Conservation (phyloP, 2,888 invertebrate species). For the Kryphioiulus occultus region DNA sequence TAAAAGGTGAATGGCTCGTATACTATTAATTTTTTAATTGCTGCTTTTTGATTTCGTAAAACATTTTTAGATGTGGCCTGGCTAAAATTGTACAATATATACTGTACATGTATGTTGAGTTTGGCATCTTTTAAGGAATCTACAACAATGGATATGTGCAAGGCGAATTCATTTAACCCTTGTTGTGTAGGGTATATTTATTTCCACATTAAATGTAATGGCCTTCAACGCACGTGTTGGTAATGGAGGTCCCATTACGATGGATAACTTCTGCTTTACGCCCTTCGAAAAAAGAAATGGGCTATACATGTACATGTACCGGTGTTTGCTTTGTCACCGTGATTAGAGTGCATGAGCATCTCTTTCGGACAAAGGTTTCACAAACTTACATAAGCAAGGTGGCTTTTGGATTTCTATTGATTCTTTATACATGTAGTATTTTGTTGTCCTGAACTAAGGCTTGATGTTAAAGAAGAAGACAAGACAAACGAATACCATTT, state of each 20-base stretch:
- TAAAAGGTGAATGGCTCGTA: too few relatives aligned
- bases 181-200: constrained; percentile 2
- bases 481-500: not conserved
- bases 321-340: not conserved
- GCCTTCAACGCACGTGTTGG: constrained; percentile 7
- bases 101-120: not conserved
- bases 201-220: constrained; percentile 9
- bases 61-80: not conserved
- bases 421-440: not conserved
- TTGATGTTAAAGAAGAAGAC: not conserved
- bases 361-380: constrained; percentile 2
- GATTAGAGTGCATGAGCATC: constrained; percentile 24
- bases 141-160: not conserved
- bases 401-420: not conserved
- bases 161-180: constrained; percentile 10
- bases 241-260: constrained; percentile 15
- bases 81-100: too few relatives aligned
- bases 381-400: not conserved
- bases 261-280: not conserved
- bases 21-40: too few relatives aligned
- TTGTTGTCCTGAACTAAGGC: not conserved
- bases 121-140: not conserved
- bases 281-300: not conserved
- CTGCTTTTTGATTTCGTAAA: not conserved
- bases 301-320: too few relatives aligned